These are phyloP conservation scores for Nasonia oneida DNA, from an alignment of 2,888 invertebrate species.

Conservation along the genomic window DNA sequence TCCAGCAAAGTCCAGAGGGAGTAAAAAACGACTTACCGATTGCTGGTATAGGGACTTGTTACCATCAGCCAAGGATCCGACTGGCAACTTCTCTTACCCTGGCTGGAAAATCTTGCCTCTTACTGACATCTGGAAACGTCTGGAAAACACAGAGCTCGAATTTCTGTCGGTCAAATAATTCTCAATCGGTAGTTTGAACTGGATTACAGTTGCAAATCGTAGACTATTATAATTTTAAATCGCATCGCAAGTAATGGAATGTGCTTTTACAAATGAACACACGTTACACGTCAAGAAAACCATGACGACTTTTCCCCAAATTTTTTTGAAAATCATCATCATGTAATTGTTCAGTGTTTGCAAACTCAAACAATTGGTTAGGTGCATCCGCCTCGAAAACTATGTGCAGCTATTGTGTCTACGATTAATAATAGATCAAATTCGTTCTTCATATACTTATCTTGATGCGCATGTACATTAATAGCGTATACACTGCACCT, in stretches of 20 bases:
- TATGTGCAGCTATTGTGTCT: no score
- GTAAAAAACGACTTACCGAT: constrained; percentile 34
- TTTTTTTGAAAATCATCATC: no score
- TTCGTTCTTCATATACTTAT: background rate
- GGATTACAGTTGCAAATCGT: background rate
- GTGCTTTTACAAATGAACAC: no score
- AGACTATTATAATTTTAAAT: no score
- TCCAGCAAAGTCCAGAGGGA: background rate
- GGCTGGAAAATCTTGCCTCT: background rate
- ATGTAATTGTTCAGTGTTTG: no score
- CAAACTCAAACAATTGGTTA: no score
- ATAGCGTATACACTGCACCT: background rate
- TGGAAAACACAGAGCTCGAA: background rate
- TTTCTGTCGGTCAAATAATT: constrained; percentile 28
- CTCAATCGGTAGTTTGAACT: background rate
- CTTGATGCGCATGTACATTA: background rate
- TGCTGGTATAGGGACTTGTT: constrained; percentile 10
- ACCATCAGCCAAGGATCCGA: constrained; percentile 20
- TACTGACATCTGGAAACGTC: constrained; percentile 23
- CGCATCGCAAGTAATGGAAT: no score
- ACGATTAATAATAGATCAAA: no score
- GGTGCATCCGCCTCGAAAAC: no score
- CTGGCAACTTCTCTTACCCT: background rate
- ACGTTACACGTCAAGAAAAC: no score
- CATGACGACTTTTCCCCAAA: no score